A percentile compares a stretch with the other conserved stretches of the same genome.
Conservation (phyloP, 2,888 invertebrate genomes). For the Muscina levida region DNA sequence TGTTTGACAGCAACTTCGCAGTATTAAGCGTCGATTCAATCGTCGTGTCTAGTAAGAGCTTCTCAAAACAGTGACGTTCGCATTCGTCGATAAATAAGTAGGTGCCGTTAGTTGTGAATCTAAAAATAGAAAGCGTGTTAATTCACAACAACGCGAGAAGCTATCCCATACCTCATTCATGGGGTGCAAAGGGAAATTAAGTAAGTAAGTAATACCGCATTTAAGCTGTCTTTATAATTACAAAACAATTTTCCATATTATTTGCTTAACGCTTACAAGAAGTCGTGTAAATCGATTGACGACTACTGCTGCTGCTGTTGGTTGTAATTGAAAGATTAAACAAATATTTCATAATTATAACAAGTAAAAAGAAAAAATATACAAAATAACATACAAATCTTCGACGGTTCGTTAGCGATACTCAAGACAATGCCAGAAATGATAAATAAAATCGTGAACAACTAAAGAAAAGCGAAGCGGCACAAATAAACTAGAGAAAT, state of each 20-base stretch:
- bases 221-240: too few species aligned
- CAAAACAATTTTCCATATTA: not conserved
- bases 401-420: not conserved
- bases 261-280: not conserved
- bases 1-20: too few species aligned
- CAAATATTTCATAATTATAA: conserved; percentile 15
- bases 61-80: too few species aligned
- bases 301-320: not conserved
- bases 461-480: not conserved
- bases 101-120: too few species aligned
- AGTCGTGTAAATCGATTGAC: not conserved
- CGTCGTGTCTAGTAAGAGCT: too few species aligned
- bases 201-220: too few species aligned
- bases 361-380: not conserved
- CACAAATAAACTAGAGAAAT: not conserved
- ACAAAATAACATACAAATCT: not conserved
- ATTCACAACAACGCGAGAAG: too few species aligned
- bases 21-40: too few species aligned
- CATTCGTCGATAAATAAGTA: too few species aligned
- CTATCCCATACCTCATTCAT: too few species aligned
- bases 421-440: conserved; percentile 2
- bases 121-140: too few species aligned
- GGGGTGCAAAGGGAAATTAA: too few species aligned
- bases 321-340: conserved; percentile 19
- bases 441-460: not conserved